Base-by-base conservation (phyloP, 2,113 vertebrate species). In the Bos indicus region DNA sequence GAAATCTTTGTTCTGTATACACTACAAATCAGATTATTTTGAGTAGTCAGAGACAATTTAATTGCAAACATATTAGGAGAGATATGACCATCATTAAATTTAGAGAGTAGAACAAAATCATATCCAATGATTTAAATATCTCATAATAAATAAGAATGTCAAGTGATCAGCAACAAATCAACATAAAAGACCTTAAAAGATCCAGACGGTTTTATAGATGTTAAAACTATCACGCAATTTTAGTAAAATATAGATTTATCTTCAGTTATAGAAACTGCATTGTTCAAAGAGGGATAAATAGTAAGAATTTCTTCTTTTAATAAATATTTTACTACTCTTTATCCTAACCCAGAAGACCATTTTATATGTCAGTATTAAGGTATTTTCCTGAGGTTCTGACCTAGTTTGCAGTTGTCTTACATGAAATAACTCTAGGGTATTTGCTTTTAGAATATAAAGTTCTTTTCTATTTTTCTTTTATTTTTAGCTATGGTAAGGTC, bases 31-130 rank as follows among this genome's bases (percentile, higher is more conserved):
- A 94, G 67, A 95, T 91, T 95, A 96, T 91, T 97, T 95, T 92
- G 71, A 94, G 6, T 12, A 88, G 40, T 62, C n/a, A 94, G 54
- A 95, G 40, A 92, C 43, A 91, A 80, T 94, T 95, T 97, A 96
- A 98, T 83, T 97, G n/a, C 90, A 95, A 96, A 94, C 52, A 64
- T 89, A 93, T 89, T 93, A 94, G 28, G 10, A 92, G 6, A 97
- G 71, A 90, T 56, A 94, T 57, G 77, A 90, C 9, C 28, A 52
- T 71, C 14, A 3, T 87, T 95, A 90, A 90, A 87, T 78, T 82
- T 93, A 95, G 16, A 28, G 28, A 71, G 13, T 88, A 80, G 19
- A 64, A 57, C 3, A 16, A 78, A 88, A 78, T 85, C 15, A 23
- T 84, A n/a, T 78, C 21, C 67, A 81, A 81, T 25, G 7, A 54